Conservation (phyloP, 2,888 invertebrate species). For the Diabrotica balteata region DNA sequence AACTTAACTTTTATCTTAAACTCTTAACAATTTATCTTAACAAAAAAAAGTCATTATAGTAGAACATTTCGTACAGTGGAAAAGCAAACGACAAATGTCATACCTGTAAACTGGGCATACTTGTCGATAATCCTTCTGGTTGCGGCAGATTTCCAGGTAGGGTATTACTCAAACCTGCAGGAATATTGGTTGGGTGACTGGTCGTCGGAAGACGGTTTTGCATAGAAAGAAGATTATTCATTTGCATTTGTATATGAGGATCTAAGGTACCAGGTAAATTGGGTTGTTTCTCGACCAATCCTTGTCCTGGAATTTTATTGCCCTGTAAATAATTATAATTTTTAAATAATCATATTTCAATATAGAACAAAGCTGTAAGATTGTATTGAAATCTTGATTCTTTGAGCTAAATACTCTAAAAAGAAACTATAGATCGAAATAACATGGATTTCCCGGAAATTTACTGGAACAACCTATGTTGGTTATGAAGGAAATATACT, state of each 20-base stretch:
- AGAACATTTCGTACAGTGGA: too few relatives aligned
- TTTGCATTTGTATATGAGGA: constrained; percentile 63
- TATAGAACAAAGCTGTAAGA: too few relatives aligned
- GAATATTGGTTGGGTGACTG: constrained; percentile 43
- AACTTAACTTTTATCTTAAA: too few relatives aligned
- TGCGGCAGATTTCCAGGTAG: constrained; percentile 38
- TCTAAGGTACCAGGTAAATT: constrained; percentile 57
- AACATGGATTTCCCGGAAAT: too few relatives aligned
- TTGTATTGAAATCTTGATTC: too few relatives aligned
- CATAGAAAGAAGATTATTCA: constrained; percentile 61
- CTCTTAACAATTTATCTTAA: too few relatives aligned
- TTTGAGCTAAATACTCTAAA: too few relatives aligned
- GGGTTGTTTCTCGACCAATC: constrained; percentile 52
- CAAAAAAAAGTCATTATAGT: not conserved
- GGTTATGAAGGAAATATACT: too few relatives aligned
- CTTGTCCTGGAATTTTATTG: constrained; percentile 54
- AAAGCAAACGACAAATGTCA: too few relatives aligned
- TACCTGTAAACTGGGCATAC: constrained; percentile 42
- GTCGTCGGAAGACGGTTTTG: constrained; percentile 50
- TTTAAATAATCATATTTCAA: not conserved
- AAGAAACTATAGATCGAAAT: too few relatives aligned
- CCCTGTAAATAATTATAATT: constrained; percentile 41
- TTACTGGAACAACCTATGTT: too few relatives aligned
- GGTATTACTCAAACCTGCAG: constrained; percentile 38
- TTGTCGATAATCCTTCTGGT: constrained; percentile 42